Percentiles rank a stretch among this genome's conserved stretches.
phyloP scores from a whole-genome alignment of 2,888 invertebrate species.

The Temnothorax rugatulus region DNA sequence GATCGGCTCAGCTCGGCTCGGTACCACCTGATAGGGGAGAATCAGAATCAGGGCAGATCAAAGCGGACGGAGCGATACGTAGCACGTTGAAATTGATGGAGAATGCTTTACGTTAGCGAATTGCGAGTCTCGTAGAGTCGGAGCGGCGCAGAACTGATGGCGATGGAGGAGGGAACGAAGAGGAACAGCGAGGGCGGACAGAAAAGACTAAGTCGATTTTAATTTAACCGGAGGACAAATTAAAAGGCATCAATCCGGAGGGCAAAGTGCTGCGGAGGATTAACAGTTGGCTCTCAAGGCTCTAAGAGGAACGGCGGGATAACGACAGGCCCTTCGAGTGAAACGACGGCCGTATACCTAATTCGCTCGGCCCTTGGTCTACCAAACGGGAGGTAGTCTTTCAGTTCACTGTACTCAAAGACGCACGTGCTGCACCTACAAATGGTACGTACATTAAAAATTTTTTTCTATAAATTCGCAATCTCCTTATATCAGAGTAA shows the following conservation, averaged over 20 bases:
- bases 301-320: constrained; percentile 53
- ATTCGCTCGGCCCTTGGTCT: constrained; percentile 62
- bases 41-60: constrained; percentile 70
- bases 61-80: constrained; percentile 62
- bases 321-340: constrained; percentile 62
- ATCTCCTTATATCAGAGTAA: neutral
- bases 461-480: constrained; percentile 34
- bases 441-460: constrained; percentile 34
- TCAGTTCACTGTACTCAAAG: constrained; percentile 19
- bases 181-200: neutral
- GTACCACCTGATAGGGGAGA: constrained; percentile 65
- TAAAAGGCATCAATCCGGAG: constrained; percentile 81
- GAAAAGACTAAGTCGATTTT: constrained; percentile 80
- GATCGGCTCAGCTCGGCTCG: constrained; percentile 10
- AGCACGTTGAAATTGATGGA: constrained; percentile 62
- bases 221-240: constrained; percentile 82
- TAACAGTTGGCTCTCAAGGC: constrained; percentile 70
- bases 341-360: constrained; percentile 65
- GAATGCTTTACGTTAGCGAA: constrained; percentile 57
- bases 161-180: neutral
- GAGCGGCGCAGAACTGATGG: constrained; percentile 32
- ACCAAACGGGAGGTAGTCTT: constrained; percentile 33
- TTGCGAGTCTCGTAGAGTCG: constrained; percentile 57
- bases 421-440: constrained; percentile 10
- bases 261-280: constrained; percentile 69